Evolutionary conservation across 2,113 vertebrate species (phyloP).

Genomic region (Poecile atricapillus): DNA sequence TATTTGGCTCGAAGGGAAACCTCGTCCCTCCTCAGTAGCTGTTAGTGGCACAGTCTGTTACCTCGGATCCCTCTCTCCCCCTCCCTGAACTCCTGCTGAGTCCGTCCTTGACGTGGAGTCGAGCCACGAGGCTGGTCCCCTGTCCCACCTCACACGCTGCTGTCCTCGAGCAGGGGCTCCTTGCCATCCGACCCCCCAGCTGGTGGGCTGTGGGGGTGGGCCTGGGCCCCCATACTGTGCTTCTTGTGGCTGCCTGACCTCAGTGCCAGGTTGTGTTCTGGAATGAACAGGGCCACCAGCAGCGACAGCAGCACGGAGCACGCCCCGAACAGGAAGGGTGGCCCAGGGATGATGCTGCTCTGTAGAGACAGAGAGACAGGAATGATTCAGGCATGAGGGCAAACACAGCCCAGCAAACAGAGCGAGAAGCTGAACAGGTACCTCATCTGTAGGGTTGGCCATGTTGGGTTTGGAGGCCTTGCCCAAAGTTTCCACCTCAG

Average conservation of each 20-base stretch:
- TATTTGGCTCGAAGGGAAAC: constrained; percentile 30
- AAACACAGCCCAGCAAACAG: not conserved
- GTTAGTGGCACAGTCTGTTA: not conserved
- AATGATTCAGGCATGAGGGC: accelerated
- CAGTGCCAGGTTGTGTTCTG: constrained; percentile 81
- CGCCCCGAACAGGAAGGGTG: constrained; percentile 89
- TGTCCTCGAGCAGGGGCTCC: constrained; percentile 90
- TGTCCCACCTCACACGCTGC: constrained; percentile 80
- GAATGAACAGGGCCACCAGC: constrained; percentile 91
- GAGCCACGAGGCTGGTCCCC: not conserved
- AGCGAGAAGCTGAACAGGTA: not conserved
- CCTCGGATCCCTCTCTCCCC: not conserved
- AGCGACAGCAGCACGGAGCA: constrained; percentile 90
- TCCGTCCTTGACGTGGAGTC: not conserved
- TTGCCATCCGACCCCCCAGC: constrained; percentile 82
- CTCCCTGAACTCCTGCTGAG: not conserved
- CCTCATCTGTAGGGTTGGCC: constrained; percentile 91
- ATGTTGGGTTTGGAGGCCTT: constrained; percentile 84
- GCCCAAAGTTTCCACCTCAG: constrained; percentile 73
- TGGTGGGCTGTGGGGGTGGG: constrained; percentile 83
- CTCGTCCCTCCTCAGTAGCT: not conserved
- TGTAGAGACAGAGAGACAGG: constrained; percentile 7
- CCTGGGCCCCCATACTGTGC: constrained; percentile 83
- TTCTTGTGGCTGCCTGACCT: constrained; percentile 86
- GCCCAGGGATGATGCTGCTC: constrained; percentile 93